Percentiles rank a stretch among this genome's conserved stretches.
Conservation (phyloP, 2,797 vertebrate genomes). For the Aldrovandia affinis region DNA sequence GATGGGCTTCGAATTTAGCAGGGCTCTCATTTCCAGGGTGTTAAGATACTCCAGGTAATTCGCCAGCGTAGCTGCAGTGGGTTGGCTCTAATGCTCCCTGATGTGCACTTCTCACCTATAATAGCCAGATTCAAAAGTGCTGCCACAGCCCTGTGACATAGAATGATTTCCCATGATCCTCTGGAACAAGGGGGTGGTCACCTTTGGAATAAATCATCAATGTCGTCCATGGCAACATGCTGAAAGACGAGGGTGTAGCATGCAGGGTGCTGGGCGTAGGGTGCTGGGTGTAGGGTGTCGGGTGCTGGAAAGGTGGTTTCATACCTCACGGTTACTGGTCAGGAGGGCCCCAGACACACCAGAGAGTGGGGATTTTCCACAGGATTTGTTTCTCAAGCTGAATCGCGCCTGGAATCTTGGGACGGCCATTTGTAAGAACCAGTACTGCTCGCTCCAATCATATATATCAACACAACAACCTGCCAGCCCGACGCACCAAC, state of each 20-base stretch:
- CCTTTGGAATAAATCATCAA: slow-evolving; percentile 48
- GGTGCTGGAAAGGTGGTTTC: not conserved
- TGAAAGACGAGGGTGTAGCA: not conserved
- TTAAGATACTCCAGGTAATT: not conserved
- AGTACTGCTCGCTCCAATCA: slow-evolving; percentile 14
- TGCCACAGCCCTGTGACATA: slow-evolving; percentile 35
- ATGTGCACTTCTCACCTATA: slow-evolving; percentile 31
- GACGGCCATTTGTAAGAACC: slow-evolving; percentile 23
- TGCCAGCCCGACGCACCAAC: not conserved
- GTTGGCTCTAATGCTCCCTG: not conserved
- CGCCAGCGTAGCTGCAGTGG: not conserved
- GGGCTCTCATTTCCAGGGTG: not conserved
- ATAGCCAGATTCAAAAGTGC: slow-evolving; percentile 37
- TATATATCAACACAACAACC: slow-evolving; percentile 12
- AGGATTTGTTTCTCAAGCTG: not conserved
- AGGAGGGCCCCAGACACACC: no score
- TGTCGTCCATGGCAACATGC: slow-evolving; percentile 43
- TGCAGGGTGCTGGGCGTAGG: no score
- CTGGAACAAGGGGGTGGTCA: slow-evolving; percentile 32
- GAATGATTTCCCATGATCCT: slow-evolving; percentile 40
- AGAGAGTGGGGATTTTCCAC: no score
- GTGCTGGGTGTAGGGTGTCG: no score
- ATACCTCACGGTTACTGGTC: no score
- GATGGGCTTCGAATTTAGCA: not conserved
- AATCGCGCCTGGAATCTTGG: not conserved